phyloP scores from a whole-genome alignment of 2,888 invertebrate genomes.

The Deilephila elpenor region DNA sequence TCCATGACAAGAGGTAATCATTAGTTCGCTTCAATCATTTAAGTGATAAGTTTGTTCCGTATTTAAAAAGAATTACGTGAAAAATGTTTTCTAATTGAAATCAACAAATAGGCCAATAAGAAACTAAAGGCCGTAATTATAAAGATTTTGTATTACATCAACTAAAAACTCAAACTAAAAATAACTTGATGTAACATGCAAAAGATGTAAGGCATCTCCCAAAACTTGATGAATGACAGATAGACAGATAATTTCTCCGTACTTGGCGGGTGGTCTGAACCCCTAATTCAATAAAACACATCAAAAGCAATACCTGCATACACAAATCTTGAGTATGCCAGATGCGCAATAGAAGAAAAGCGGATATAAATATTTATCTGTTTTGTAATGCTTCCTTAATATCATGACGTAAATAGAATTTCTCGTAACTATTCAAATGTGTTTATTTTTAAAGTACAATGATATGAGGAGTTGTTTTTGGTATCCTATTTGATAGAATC shows the following conservation, averaged over 20 bases:
- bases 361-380: conserved; percentile 72
- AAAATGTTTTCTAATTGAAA: too few relatives aligned
- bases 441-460: conserved; percentile 47
- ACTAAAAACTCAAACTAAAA: not conserved
- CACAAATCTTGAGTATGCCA: conserved; percentile 46
- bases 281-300: conserved; percentile 15
- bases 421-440: conserved; percentile 27
- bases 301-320: conserved; percentile 18
- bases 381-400: conserved; percentile 70
- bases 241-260: not conserved
- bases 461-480: not conserved
- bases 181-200: not conserved
- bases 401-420: conserved; percentile 55
- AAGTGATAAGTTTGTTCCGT: too few relatives aligned
- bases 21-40: too few relatives aligned
- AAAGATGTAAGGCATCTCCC: not conserved
- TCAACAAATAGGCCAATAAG: too few relatives aligned
- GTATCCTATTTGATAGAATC: not conserved
- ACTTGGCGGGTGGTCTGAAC: conserved; percentile 8
- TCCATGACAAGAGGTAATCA: too few relatives aligned
- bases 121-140: too few relatives aligned
- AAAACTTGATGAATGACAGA: conserved; percentile 3
- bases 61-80: too few relatives aligned
- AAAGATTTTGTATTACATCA: not conserved
- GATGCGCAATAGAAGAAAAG: conserved; percentile 50